A percentile compares a stretch with the other conserved stretches of the same genome.
Conservation (phyloP, 2,113 vertebrate species). For the cattle (Bos taurus) region DNA sequence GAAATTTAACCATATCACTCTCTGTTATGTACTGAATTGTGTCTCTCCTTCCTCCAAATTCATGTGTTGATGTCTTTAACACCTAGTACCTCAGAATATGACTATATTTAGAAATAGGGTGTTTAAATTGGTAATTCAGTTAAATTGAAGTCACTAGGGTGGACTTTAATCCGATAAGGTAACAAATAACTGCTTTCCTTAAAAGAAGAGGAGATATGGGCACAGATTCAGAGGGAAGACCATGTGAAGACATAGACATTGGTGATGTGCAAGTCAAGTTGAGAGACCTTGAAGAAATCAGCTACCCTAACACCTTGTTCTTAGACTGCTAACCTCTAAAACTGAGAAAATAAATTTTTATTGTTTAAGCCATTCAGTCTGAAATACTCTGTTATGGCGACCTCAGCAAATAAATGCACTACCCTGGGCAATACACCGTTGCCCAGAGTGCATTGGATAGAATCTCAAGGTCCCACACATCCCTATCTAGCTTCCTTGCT, state of each 20-base stretch:
- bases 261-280: background rate
- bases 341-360: constrained; percentile 6
- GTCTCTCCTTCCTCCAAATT: background rate
- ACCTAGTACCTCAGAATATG: background rate
- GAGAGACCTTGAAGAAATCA: background rate
- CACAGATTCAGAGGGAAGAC: background rate
- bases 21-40: background rate
- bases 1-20: background rate
- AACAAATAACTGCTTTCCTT: background rate
- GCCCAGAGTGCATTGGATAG: background rate
- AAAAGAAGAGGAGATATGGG: background rate
- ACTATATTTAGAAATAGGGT: background rate
- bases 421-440: background rate
- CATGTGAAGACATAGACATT: background rate
- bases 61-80: background rate
- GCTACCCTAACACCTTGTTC: background rate
- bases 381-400: background rate
- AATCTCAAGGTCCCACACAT: background rate
- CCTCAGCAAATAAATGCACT: background rate
- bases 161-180: background rate
- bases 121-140: background rate
- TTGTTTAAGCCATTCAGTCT: background rate
- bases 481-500: background rate
- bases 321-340: background rate
- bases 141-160: background rate